Conservation (phyloP, 2,113 vertebrate genomes). For the Tamias sibiricus region DNA sequence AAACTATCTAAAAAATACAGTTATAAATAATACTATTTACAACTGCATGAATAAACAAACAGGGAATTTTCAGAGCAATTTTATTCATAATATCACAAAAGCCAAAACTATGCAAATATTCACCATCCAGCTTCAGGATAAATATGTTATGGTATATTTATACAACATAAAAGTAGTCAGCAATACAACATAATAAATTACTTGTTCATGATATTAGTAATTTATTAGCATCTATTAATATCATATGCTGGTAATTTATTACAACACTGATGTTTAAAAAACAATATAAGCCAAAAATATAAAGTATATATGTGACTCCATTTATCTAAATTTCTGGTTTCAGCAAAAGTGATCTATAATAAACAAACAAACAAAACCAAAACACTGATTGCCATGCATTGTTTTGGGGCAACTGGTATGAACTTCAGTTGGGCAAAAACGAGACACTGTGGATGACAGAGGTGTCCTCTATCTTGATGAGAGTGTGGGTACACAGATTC, state of each 20-base stretch:
- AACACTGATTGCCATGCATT: not conserved
- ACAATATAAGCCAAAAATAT: not conserved
- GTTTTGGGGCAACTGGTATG: not conserved
- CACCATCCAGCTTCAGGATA: not conserved
- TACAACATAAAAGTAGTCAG: not conserved
- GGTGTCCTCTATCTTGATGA: not conserved
- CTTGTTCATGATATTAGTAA: not conserved
- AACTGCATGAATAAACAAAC: not conserved
- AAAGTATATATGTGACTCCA: not conserved
- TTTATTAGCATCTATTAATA: too few relatives aligned
- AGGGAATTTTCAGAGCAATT: not conserved
- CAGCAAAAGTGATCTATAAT: not conserved
- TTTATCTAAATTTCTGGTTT: not conserved
- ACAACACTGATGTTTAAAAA: not conserved
- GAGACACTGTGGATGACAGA: not conserved
- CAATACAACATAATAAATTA: not conserved
- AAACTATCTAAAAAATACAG: not conserved
- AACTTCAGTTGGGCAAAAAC: not conserved
- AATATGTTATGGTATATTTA: not conserved
- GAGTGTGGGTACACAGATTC: not conserved
- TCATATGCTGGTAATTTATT: too few relatives aligned
- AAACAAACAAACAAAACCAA: not conserved
- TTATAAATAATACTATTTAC: not conserved
- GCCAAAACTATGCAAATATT: conserved; percentile 25
- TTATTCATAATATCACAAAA: conserved; percentile 4